Evolutionary conservation across 2,113 vertebrate genomes (phyloP).

Genomic region (Morphnarchus princeps): DNA sequence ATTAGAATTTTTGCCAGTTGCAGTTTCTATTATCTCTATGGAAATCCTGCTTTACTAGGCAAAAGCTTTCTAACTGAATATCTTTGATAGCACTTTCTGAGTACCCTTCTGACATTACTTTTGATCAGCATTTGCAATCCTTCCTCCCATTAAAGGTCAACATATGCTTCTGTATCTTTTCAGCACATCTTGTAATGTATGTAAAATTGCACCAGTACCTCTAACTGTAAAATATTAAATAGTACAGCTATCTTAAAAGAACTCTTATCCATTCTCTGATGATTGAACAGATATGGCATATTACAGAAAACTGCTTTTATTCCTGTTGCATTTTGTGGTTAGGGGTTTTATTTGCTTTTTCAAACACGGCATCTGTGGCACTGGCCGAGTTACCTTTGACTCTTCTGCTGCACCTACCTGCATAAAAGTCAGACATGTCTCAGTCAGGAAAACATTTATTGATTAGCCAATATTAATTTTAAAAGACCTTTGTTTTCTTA

Average conservation of each 20-base stretch:
- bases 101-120: neutral
- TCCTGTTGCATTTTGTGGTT: neutral
- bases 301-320: neutral
- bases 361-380: neutral
- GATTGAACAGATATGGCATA: neutral
- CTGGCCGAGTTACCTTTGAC: neutral
- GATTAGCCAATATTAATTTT: neutral
- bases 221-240: neutral
- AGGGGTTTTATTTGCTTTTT: neutral
- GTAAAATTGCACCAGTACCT: neutral
- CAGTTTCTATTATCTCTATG: neutral
- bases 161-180: neutral
- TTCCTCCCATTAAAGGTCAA: neutral
- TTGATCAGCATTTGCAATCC: neutral
- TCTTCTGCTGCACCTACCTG: neutral
- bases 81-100: neutral
- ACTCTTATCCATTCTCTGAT: neutral
- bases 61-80: neutral
- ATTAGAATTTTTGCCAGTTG: neutral
- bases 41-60: neutral
- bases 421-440: neutral
- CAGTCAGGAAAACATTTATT: neutral
- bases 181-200: neutral
- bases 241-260: neutral
- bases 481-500: neutral